These are phyloP conservation scores for Hirudinaria manillensis DNA, from an alignment of 2,888 invertebrate genomes.

Conservation along the genomic window DNA sequence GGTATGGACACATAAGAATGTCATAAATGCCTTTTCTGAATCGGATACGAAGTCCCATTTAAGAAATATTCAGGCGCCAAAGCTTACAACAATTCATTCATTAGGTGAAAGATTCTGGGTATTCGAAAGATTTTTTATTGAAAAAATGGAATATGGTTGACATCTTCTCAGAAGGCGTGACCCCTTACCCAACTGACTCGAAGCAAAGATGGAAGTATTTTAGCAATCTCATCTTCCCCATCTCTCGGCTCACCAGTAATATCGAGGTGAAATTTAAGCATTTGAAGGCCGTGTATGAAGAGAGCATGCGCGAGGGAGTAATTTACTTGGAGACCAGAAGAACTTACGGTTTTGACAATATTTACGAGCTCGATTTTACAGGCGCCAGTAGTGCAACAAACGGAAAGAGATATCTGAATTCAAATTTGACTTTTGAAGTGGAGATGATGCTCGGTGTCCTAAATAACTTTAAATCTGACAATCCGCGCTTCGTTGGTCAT, in stretches of 20 bases:
- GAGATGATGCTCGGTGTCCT: neutral
- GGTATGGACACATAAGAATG: neutral
- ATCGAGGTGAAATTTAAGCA: conserved; percentile 32
- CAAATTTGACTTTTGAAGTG: neutral
- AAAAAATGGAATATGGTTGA: neutral
- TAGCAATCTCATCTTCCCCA: neutral
- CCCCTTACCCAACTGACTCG: conserved; percentile 32
- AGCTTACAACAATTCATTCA: neutral
- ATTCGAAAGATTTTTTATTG: neutral
- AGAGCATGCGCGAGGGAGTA: conserved; percentile 36
- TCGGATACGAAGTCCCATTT: too few relatives aligned
- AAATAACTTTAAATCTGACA: neutral
- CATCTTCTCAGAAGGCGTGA: neutral
- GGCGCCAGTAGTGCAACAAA: conserved; percentile 6
- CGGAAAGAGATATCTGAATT: conserved; percentile 21
- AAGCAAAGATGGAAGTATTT: conserved; percentile 31
- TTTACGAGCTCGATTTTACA: conserved; percentile 32
- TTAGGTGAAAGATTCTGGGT: conserved; percentile 5
- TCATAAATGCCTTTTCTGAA: neutral
- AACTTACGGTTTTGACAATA: conserved; percentile 17
- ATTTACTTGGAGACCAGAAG: conserved; percentile 37
- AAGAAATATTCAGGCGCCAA: neutral
- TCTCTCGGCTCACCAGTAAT: conserved; percentile 30
- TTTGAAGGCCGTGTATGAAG: conserved; percentile 33
- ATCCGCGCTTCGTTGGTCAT: conserved; percentile 36